Evolutionary conservation across 1,140 invertebrate species (phyloP).

Genomic region (Holcopasites calliopsidis): DNA sequence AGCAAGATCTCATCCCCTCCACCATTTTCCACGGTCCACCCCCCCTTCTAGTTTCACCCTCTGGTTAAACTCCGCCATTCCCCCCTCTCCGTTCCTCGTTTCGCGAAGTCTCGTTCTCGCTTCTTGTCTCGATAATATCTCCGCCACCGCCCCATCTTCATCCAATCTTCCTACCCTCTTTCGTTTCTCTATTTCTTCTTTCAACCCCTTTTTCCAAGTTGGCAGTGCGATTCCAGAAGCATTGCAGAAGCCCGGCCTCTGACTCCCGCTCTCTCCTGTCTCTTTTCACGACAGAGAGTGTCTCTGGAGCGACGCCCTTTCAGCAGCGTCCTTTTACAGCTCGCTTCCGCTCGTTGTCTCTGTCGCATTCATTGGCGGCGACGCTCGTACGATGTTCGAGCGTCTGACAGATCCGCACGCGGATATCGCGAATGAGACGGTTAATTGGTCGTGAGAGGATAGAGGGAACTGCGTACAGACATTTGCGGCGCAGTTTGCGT

Average conservation of each 20-base stretch:
- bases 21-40: neutral
- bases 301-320: slow-evolving; percentile 20
- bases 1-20: slow-evolving; percentile 66
- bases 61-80: slow-evolving; percentile 3
- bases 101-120: neutral
- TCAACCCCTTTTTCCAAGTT: neutral
- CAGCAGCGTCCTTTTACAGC: neutral
- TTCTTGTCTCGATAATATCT: slow-evolving; percentile 13
- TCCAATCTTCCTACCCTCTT: slow-evolving; percentile 19
- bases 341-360: neutral
- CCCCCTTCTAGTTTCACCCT: neutral
- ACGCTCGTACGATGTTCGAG: neutral
- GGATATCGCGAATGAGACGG: slow-evolving; percentile 37
- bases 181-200: neutral
- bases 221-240: neutral
- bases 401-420: slow-evolving; percentile 12
- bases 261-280: slow-evolving; percentile 2
- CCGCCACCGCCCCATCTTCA: slow-evolving; percentile 5
- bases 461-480: neutral
- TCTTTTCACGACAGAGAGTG: neutral
- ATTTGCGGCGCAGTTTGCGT: slow-evolving; percentile 11
- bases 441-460: slow-evolving; percentile 40
- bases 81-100: neutral
- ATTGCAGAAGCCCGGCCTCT: neutral
- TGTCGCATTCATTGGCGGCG: slow-evolving; percentile 11